Base-by-base conservation (phyloP, 2,888 invertebrate species). In the Cantharis rustica region DNA sequence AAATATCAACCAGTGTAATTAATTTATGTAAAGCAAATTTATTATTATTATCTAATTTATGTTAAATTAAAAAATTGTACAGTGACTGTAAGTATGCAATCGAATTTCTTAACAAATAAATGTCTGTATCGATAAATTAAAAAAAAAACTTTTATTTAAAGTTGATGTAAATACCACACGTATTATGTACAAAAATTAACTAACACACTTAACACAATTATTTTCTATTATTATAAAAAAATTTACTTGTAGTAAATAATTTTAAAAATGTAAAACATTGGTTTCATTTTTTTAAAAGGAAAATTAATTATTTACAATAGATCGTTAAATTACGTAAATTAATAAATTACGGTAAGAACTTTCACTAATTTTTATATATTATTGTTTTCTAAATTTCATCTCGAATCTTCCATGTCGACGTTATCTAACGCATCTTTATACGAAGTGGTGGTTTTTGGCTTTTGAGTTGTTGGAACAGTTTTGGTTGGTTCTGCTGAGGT, bases 401-500 rank as follows among this genome's bases (percentile, higher is more conserved):
- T 68, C 2, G 17, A 16, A n/a, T 75, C 72, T 2, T 83, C 81
- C 66, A 82, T 77, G 71, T 82, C 81, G 9, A 85, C 85, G 69
- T 85, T 82, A 77, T 85, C 85, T 64, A 84, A 79, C 9, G 84
- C 85, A 61, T 82, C 83, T 74, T 82, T 80, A 13, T 80, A 80
- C 11, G 80, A 79, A 0, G 83, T 84, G 1, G 83, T 83, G 11
- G 76, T 75, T 72, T 72, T 79, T 10, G 74, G 61, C n/a, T 76
- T 71, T n/a, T 76, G 66, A 13, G 74, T 79, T n/a, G 79, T 80
- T 13, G 27, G 69, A 31, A 11, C 61, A 15, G 69, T 66, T 64
- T 71, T 73, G n/a, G 10, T 17, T 68, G 31, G 69, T 64, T 47
- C 68, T 27, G 70, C 75, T 61, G 73, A 68, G 20, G 16, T 31